A percentile compares a stretch with the other conserved stretches of the same genome.
These are phyloP conservation scores for Meloe dianella DNA, from an alignment of 2,888 invertebrate species.

Conservation along the genomic window DNA sequence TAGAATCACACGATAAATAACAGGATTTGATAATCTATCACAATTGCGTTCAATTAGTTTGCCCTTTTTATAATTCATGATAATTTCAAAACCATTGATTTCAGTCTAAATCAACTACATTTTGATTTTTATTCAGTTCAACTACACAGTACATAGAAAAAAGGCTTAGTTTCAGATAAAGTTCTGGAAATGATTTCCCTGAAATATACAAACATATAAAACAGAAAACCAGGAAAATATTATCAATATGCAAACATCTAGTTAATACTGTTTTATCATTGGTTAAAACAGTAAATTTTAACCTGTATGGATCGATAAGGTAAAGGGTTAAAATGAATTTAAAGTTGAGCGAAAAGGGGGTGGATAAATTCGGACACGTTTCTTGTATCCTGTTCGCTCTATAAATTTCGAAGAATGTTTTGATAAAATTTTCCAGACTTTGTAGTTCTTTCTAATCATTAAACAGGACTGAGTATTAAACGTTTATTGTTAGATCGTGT, in stretches of 20 bases:
- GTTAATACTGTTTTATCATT: slow-evolving; percentile 15
- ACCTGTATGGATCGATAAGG: slow-evolving; percentile 19
- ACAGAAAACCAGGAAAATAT: not conserved
- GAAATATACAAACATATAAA: not conserved
- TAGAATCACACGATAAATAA: not conserved
- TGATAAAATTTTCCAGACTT: slow-evolving; percentile 30
- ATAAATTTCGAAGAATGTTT: slow-evolving; percentile 20
- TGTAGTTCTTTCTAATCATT: not conserved
- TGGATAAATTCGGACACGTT: slow-evolving; percentile 24
- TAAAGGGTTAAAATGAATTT: slow-evolving; percentile 50
- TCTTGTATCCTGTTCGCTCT: not conserved
- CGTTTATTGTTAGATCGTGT: too few species aligned
- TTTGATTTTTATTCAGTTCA: not conserved
- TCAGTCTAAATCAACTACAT: not conserved
- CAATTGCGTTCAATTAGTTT: slow-evolving; percentile 5
- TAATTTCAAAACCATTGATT: slow-evolving; percentile 3
- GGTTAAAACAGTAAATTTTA: slow-evolving; percentile 28
- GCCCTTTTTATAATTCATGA: not conserved
- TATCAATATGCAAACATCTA: not conserved
- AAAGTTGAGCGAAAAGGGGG: not conserved
- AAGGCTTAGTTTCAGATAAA: not conserved
- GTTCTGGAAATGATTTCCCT: not conserved
- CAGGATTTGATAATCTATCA: slow-evolving; percentile 1
- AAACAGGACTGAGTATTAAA: too few species aligned
- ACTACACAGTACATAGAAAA: not conserved